Percentiles rank a stretch among this genome's conserved stretches.
Conservation (phyloP, 1,140 invertebrate genomes). For the Alviniconcha marisindica region DNA sequence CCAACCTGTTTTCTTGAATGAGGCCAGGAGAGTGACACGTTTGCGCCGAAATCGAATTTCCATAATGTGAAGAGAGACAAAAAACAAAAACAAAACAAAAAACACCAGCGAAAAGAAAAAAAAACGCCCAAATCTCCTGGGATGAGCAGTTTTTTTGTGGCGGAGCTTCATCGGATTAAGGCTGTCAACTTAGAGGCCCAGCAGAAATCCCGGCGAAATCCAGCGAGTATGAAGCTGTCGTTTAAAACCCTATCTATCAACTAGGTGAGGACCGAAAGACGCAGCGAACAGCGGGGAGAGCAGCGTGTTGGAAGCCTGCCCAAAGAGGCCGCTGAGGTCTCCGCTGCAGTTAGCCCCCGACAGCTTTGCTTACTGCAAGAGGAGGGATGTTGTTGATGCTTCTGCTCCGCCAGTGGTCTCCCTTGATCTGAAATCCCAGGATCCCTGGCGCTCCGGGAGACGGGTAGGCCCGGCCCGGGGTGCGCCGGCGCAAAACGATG, state of each 20-base stretch:
- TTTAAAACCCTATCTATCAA: no score
- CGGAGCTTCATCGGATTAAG: background rate
- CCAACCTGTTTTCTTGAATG: background rate
- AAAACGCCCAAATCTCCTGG: no score
- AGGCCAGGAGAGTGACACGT: no score
- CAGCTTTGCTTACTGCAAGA: background rate
- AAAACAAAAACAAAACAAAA: background rate
- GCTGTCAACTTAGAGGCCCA: background rate
- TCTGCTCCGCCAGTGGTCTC: background rate
- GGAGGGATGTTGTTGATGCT: background rate
- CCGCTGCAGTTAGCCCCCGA: background rate
- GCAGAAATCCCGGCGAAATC: background rate
- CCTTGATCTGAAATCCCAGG: conserved; percentile 15
- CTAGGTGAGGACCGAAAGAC: no score
- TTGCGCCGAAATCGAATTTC: no score
- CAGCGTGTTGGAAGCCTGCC: no score
- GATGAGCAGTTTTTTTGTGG: background rate
- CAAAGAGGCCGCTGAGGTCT: background rate
- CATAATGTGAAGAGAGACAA: no score
- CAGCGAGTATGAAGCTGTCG: background rate
- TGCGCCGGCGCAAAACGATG: background rate
- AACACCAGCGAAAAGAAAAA: no score
- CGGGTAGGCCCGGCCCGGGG: background rate
- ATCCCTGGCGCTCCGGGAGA: background rate
- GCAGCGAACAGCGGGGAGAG: no score